phyloP scores from a whole-genome alignment of 2,888 invertebrate species.

The Leptura quadrifasciata region DNA sequence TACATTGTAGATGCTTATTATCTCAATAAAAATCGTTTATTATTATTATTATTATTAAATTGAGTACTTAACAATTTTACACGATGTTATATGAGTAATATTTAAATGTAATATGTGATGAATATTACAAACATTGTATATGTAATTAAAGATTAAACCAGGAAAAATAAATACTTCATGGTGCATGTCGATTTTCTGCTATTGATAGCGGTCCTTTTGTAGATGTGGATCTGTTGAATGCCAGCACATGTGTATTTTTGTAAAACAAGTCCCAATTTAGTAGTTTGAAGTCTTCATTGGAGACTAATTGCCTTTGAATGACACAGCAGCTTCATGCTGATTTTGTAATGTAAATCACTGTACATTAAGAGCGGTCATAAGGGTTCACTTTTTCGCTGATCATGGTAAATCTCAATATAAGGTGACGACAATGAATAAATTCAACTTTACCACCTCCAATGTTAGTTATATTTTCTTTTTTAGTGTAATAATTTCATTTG shows the following conservation, averaged over 20 bases:
- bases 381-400: neutral
- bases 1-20: no score
- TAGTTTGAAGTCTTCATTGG: constrained; percentile 54
- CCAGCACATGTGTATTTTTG: constrained; percentile 52
- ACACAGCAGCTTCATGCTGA: constrained; percentile 57
- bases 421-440: neutral
- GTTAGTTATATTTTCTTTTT: no score
- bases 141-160: constrained; percentile 1
- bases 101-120: neutral
- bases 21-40: no score
- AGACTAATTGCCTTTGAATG: constrained; percentile 55
- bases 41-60: no score
- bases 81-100: no score
- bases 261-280: constrained; percentile 56
- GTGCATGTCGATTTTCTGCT: constrained; percentile 5
- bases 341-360: constrained; percentile 50
- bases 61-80: no score
- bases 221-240: constrained; percentile 43
- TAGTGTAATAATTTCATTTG: no score
- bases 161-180: constrained; percentile 9
- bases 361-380: constrained; percentile 40
- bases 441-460: no score
- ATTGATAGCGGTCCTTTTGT: constrained; percentile 45
- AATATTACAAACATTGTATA: neutral
- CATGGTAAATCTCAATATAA: neutral